Evolutionary conservation across 2,888 invertebrate species (phyloP).

Genomic region (Eurytoma adleriae): DNA sequence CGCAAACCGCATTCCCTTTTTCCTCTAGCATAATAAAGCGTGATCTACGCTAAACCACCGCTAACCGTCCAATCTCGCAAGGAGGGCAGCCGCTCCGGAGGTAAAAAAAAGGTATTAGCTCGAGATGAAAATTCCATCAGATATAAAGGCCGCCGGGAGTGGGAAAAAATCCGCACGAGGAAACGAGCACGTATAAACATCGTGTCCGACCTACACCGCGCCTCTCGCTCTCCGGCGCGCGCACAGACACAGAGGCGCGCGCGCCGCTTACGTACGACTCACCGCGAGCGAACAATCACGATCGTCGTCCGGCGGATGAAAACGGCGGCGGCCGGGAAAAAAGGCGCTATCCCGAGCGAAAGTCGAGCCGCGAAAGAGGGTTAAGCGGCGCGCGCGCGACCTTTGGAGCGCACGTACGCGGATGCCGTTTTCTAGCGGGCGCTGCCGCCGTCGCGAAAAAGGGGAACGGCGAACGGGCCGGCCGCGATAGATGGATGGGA

Average conservation of each 20-base stretch:
- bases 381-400: slow-evolving; percentile 23
- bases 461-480: slow-evolving; percentile 38
- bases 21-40: slow-evolving; percentile 46
- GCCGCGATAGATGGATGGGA: slow-evolving; percentile 43
- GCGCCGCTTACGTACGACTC: background rate
- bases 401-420: slow-evolving; percentile 5
- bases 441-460: slow-evolving; percentile 24
- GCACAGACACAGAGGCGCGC: background rate
- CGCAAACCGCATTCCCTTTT: slow-evolving; percentile 17
- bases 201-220: background rate
- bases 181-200: background rate
- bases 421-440: slow-evolving; percentile 6
- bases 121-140: slow-evolving; percentile 53
- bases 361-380: slow-evolving; percentile 20
- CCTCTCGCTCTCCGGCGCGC: background rate
- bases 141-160: slow-evolving; percentile 22
- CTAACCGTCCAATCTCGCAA: slow-evolving; percentile 40
- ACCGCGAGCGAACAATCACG: background rate
- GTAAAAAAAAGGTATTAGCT: slow-evolving; percentile 13
- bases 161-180: slow-evolving; percentile 2
- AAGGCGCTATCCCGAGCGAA: slow-evolving; percentile 5
- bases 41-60: slow-evolving; percentile 15
- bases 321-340: background rate
- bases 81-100: background rate
- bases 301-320: background rate